A percentile compares a stretch with the other conserved stretches of the same genome.
phyloP scores from a whole-genome alignment of 2,113 vertebrate genomes.

The Cyphomyrus discorhynchus region DNA sequence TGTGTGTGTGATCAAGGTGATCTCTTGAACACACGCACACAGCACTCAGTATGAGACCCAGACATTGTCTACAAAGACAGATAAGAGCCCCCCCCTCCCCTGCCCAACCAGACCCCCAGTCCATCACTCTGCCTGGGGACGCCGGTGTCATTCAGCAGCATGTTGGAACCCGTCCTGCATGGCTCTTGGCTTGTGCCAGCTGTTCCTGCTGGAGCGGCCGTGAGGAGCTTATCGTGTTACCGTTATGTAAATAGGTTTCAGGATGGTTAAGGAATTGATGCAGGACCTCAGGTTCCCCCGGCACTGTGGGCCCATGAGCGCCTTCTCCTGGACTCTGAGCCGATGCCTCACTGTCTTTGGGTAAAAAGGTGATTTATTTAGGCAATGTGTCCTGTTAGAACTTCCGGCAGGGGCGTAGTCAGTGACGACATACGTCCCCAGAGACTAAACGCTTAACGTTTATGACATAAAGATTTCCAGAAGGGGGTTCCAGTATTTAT shows the following conservation, averaged over 20 bases:
- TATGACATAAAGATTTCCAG: not conserved
- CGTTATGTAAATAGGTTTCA: not conserved
- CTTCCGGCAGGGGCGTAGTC: not conserved
- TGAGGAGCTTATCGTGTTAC: not conserved
- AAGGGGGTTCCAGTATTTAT: not conserved
- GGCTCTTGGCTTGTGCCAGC: not conserved
- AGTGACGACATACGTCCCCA: not conserved
- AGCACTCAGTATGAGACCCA: not conserved
- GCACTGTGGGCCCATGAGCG: not conserved
- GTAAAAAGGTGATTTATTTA: not conserved
- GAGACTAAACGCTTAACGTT: not conserved
- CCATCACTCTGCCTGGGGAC: not conserved
- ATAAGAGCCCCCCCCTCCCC: not conserved
- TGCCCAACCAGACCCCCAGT: not conserved
- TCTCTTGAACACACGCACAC: not conserved
- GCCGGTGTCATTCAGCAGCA: not conserved
- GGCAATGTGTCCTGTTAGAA: not conserved
- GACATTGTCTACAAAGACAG: not conserved
- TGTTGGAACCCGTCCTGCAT: not conserved
- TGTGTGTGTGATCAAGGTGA: not conserved
- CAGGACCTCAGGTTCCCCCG: not conserved
- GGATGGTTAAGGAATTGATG: not conserved
- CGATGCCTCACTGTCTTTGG: not conserved
- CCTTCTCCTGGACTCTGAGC: not conserved
- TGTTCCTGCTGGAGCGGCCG: not conserved